These are phyloP conservation scores for Yponomeuta sedellus DNA, from an alignment of 2,888 invertebrate genomes.

Conservation along the genomic window DNA sequence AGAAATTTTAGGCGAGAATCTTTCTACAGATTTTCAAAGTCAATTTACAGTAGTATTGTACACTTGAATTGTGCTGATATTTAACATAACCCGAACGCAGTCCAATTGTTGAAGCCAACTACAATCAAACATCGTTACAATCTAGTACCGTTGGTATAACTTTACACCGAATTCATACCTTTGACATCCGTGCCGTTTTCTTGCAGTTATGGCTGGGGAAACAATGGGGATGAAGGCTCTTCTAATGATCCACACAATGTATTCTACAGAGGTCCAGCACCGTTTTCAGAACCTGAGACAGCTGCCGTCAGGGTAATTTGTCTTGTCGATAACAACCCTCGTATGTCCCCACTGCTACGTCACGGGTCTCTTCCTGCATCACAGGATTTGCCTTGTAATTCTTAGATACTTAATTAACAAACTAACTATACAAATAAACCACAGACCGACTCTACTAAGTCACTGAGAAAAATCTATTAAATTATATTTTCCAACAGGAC, in stretches of 20 bases:
- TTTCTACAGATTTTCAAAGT: not conserved
- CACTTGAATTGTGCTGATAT: no score
- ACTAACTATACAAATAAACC: not conserved
- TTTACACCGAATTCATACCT: no score
- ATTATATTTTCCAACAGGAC: constrained; percentile 40
- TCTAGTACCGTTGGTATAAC: no score
- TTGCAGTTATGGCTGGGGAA: constrained; percentile 87
- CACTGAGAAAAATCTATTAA: no score
- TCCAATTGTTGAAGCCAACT: no score
- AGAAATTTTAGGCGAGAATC: constrained; percentile 85
- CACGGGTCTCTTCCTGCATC: no score
- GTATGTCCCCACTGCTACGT: no score
- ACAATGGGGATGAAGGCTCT: constrained; percentile 80
- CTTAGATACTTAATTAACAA: constrained; percentile 15
- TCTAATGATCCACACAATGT: constrained; percentile 87
- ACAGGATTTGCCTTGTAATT: no score
- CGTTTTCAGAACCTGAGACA: constrained; percentile 93
- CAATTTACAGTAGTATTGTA: no score
- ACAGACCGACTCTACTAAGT: not conserved
- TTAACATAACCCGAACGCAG: no score
- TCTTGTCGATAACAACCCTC: no score
- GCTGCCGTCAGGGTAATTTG: constrained; percentile 71
- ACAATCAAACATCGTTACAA: no score
- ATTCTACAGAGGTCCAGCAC: constrained; percentile 85
- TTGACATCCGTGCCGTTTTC: not conserved